Conservation (phyloP, 2,888 invertebrate species). For the Cylindroiulus punctatus region DNA sequence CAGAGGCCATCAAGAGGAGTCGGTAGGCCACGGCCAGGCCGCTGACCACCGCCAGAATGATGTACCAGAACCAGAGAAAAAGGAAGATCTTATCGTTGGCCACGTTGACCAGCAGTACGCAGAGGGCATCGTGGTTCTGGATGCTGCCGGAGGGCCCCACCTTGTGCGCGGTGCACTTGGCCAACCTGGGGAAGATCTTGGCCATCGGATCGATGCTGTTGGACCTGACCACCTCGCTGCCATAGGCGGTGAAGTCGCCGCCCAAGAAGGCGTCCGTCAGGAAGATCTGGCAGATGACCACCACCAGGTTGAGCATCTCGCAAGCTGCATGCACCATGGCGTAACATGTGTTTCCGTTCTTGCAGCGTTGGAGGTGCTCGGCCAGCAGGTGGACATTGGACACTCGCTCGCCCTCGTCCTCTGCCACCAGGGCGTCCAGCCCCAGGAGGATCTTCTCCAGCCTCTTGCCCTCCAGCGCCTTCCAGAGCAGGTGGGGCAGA, state of each 20-base stretch:
- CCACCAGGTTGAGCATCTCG: constrained; percentile 63
- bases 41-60: constrained; percentile 72
- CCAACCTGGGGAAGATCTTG: constrained; percentile 62
- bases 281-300: constrained; percentile 63
- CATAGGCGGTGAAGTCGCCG: constrained; percentile 62
- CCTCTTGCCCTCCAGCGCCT: constrained; percentile 61
- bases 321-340: constrained; percentile 60
- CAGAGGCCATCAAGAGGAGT: constrained; percentile 84
- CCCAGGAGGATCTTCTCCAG: constrained; percentile 59
- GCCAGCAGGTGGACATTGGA: constrained; percentile 59
- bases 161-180: constrained; percentile 63
- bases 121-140: constrained; percentile 63
- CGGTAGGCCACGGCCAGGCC: constrained; percentile 83
- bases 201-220: constrained; percentile 62
- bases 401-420: constrained; percentile 56
- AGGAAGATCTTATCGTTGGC: constrained; percentile 63
- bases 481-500: constrained; percentile 61
- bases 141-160: constrained; percentile 63
- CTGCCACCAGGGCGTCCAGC: constrained; percentile 60
- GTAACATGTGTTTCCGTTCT: constrained; percentile 60
- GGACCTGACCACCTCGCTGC: constrained; percentile 61
- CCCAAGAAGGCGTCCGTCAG: constrained; percentile 63
- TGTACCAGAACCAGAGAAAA: constrained; percentile 61
- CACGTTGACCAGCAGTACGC: constrained; percentile 64
- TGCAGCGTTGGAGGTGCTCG: constrained; percentile 59